These are phyloP conservation scores for Thaumatotibia leucotreta DNA, from an alignment of 1,140 invertebrate species.

Conservation along the genomic window DNA sequence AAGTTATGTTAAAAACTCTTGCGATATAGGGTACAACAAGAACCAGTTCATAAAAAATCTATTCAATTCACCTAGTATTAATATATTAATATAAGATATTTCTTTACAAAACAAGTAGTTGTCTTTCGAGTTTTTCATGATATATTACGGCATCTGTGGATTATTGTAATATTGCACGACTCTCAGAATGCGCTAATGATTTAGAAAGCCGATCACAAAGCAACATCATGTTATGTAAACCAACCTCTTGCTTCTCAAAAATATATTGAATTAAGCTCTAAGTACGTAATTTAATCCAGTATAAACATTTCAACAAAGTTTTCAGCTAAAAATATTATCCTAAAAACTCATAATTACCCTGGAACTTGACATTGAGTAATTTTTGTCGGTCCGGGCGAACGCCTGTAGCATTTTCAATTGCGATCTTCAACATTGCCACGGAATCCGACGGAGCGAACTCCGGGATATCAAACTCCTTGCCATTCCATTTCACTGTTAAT, in stretches of 20 bases:
- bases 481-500: slow-evolving; percentile 93
- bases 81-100: no score
- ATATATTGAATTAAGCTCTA: neutral
- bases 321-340: neutral
- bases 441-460: slow-evolving; percentile 84
- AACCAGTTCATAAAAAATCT: no score
- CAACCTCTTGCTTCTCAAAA: neutral
- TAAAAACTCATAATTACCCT: slow-evolving; percentile 78
- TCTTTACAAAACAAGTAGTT: no score
- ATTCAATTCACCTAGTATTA: no score
- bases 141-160: neutral
- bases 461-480: slow-evolving; percentile 87
- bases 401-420: slow-evolving; percentile 87
- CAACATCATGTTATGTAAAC: neutral
- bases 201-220: neutral
- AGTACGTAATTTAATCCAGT: neutral
- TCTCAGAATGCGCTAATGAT: neutral
- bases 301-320: neutral
- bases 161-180: neutral
- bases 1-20: no score
- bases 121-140: no score
- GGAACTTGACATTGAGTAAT: slow-evolving; percentile 93
- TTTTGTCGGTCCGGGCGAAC: slow-evolving; percentile 94
- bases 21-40: no score
- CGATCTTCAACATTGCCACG: slow-evolving; percentile 86